Evolutionary conservation across 2,888 invertebrate genomes (phyloP).

Genomic region (Tridacna crocea): DNA sequence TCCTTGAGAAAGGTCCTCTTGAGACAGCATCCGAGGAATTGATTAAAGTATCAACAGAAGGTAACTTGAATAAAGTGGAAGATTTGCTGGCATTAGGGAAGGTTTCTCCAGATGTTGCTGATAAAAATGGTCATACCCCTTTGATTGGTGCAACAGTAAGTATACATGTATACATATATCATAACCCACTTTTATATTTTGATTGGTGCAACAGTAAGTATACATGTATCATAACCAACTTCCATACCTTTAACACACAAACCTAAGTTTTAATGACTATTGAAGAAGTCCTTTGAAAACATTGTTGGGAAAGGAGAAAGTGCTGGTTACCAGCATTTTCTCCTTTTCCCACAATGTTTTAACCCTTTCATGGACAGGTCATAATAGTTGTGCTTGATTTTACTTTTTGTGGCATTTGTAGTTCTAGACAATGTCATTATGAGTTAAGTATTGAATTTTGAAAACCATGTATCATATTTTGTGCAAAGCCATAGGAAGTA

Average conservation of each 20-base stretch:
- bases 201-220: conserved; percentile 81
- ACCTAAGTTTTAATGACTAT: not conserved
- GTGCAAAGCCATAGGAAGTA: no score
- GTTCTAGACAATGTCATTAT: no score
- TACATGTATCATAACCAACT: no score
- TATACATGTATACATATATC: conserved; percentile 14
- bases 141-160: conserved; percentile 82
- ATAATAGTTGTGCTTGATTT: no score
- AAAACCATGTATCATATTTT: no score
- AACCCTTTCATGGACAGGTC: not conserved
- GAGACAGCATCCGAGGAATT: conserved; percentile 79
- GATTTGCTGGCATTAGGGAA: conserved; percentile 75
- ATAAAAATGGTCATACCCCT: conserved; percentile 80
- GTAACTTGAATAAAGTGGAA: conserved; percentile 75
- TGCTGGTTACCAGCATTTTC: no score
- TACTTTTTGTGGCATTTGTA: no score
- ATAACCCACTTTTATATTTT: conserved; percentile 55
- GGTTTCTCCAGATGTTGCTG: conserved; percentile 82
- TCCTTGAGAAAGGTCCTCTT: conserved; percentile 74
- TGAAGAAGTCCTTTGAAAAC: not conserved
- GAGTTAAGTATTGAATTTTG: no score
- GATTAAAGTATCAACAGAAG: conserved; percentile 74
- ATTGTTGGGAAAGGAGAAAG: not conserved
- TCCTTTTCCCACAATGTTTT: not conserved
- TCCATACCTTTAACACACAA: not conserved